These are phyloP conservation scores for Rhinophrynus dorsalis DNA, from an alignment of 2,797 vertebrate genomes.

Conservation along the genomic window DNA sequence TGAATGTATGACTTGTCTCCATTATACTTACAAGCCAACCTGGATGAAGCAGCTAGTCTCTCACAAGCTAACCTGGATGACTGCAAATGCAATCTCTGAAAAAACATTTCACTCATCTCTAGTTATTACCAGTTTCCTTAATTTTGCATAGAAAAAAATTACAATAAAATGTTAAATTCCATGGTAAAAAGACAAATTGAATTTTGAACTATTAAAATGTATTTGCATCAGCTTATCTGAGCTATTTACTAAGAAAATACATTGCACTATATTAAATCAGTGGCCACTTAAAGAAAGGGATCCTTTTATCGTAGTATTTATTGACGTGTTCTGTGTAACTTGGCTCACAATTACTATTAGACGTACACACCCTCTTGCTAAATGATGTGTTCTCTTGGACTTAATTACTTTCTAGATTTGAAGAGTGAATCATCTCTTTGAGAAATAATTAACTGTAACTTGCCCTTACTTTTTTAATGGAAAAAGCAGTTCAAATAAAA, in stretches of 20 bases:
- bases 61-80: too few relatives aligned
- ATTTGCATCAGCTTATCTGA: background rate
- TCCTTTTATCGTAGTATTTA: background rate
- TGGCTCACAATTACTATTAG: background rate
- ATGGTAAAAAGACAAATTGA: too few relatives aligned
- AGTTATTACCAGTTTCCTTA: too few relatives aligned
- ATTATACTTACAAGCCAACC: too few relatives aligned
- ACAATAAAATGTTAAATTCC: too few relatives aligned
- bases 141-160: too few relatives aligned
- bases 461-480: background rate
- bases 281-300: background rate
- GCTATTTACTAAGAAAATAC: background rate
- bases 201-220: background rate
- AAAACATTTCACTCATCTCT: too few relatives aligned
- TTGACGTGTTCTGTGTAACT: slow-evolving; percentile 27
- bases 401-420: slow-evolving; percentile 2
- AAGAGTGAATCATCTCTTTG: slow-evolving; percentile 11
- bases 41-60: too few relatives aligned
- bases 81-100: too few relatives aligned
- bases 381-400: slow-evolving; percentile 10
- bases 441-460: background rate
- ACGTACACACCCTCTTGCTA: slow-evolving; percentile 15
- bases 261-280: background rate
- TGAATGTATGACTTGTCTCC: too few relatives aligned
- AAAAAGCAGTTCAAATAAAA: background rate